Percentiles rank a stretch among this genome's conserved stretches.
Conservation (phyloP, 2,888 invertebrate species). For the Eutolmus rufibarbis region DNA sequence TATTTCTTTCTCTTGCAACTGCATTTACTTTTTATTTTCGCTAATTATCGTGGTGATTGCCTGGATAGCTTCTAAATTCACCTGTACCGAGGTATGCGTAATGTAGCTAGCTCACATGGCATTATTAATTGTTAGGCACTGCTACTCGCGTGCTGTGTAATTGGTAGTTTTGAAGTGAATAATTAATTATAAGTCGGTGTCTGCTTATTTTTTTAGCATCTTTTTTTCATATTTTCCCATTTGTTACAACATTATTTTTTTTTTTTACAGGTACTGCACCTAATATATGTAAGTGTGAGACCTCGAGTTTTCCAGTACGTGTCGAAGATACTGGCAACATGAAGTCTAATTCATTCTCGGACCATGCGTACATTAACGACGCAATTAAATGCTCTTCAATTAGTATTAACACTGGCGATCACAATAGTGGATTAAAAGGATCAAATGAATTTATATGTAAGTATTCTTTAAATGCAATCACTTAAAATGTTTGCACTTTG, state of each 20-base stretch:
- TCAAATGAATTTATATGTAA: constrained; percentile 67
- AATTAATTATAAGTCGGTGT: not conserved
- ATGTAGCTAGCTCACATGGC: not conserved
- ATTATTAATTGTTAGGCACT: not conserved
- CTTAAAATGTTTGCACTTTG: not conserved
- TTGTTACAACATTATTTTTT: not conserved
- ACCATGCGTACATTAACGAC: constrained; percentile 61
- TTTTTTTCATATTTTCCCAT: not conserved
- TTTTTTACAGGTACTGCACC: not conserved
- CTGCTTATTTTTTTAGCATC: not conserved
- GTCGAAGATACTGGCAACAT: not conserved
- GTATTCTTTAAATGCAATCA: constrained; percentile 49
- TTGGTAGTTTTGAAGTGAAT: not conserved
- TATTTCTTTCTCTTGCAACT: not conserved
- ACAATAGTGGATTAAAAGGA: constrained; percentile 64
- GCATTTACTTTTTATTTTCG: not conserved
- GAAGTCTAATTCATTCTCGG: constrained; percentile 42
- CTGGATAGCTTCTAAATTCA: not conserved
- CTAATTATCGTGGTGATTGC: not conserved
- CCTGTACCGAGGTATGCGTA: not conserved
- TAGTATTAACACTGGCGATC: constrained; percentile 58
- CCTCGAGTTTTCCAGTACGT: not conserved
- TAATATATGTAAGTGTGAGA: not conserved
- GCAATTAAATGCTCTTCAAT: constrained; percentile 61
- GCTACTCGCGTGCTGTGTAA: not conserved